phyloP scores from a whole-genome alignment of 2,113 vertebrate genomes.

The Lota lota region DNA sequence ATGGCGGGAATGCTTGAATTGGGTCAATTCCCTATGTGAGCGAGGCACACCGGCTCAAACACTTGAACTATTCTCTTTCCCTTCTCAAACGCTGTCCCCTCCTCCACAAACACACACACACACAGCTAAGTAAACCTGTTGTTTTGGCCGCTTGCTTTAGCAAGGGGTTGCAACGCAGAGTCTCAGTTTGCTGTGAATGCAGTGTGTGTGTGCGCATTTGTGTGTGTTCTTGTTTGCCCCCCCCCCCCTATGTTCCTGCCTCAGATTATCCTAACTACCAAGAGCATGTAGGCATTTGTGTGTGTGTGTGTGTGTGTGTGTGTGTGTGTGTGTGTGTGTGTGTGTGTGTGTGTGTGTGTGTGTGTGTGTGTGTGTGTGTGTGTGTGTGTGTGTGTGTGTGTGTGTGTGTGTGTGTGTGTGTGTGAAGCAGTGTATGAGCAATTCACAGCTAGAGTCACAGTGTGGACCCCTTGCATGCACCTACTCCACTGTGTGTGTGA shows the following conservation, averaged over 20 bases:
- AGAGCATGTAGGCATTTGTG: slow-evolving; percentile 3
- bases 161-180: slow-evolving; percentile 41
- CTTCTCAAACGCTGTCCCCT: not conserved
- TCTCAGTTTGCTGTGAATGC: slow-evolving; percentile 54
- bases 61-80: not conserved
- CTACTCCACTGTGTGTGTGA: too few relatives aligned
- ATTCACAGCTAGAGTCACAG: slow-evolving; percentile 40
- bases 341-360: slow-evolving; percentile 10
- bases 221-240: too few relatives aligned
- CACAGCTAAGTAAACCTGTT: slow-evolving; percentile 23
- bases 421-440: slow-evolving; percentile 33
- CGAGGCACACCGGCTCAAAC: not conserved
- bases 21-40: too few relatives aligned
- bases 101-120: not conserved
- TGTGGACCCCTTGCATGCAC: slow-evolving; percentile 22
- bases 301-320: slow-evolving; percentile 15
- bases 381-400: slow-evolving; percentile 18
- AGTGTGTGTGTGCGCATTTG: slow-evolving; percentile 7
- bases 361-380: slow-evolving; percentile 10
- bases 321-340: slow-evolving; percentile 4
- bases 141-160: slow-evolving; percentile 43
- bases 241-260: slow-evolving; percentile 16
- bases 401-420: not conserved
- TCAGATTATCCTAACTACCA: slow-evolving; percentile 35
- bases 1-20: too few relatives aligned